phyloP scores from a whole-genome alignment of 2,113 vertebrate genomes.

The Hepsetus odoe region DNA sequence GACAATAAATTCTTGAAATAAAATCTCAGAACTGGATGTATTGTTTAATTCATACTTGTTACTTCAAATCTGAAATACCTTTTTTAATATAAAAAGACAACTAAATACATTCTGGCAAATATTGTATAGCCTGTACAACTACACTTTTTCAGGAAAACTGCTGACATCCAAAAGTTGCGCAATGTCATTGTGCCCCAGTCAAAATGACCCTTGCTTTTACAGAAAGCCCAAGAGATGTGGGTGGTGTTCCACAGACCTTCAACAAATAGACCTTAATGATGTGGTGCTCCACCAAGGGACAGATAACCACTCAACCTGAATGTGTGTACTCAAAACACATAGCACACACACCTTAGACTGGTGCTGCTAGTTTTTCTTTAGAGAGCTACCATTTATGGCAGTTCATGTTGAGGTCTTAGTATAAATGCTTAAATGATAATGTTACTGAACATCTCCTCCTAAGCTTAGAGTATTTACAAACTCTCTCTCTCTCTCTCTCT shows the following conservation, averaged over 20 bases:
- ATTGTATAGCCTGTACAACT: no score
- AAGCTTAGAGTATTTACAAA: slow-evolving; percentile 27
- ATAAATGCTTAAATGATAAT: slow-evolving; percentile 19
- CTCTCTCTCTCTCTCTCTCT: slow-evolving; percentile 11
- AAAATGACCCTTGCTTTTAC: slow-evolving; percentile 15
- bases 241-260: slow-evolving; percentile 13
- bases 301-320: slow-evolving; percentile 18
- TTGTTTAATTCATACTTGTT: no score
- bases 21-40: no score
- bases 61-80: no score
- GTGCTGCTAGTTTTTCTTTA: slow-evolving; percentile 18
- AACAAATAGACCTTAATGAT: slow-evolving; percentile 47
- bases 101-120: no score
- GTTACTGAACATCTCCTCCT: slow-evolving; percentile 31
- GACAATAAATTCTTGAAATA: no score
- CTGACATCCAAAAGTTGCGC: background rate
- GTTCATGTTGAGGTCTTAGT: slow-evolving; percentile 28
- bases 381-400: slow-evolving; percentile 22
- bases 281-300: slow-evolving; percentile 20
- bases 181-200: background rate
- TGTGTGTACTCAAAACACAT: slow-evolving; percentile 7
- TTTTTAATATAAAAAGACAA: no score
- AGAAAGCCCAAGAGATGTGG: background rate
- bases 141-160: background rate
- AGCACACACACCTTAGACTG: slow-evolving; percentile 12